Percentiles rank a stretch among this genome's conserved stretches.
These are phyloP conservation scores for Cabera pusaria DNA, from an alignment of 2,888 invertebrate species.

Conservation along the genomic window DNA sequence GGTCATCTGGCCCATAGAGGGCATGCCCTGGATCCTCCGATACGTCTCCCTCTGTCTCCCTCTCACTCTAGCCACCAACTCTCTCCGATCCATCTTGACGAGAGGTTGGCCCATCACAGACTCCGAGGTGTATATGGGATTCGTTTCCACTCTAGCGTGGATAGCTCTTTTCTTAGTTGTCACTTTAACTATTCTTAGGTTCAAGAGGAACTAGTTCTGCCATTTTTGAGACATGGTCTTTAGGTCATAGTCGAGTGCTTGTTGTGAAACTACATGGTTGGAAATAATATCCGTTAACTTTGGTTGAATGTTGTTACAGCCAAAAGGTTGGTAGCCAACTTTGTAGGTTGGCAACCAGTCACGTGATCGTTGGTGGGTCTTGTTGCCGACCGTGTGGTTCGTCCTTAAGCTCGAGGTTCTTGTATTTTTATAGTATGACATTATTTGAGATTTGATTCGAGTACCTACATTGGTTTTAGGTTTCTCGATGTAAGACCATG, in stretches of 20 bases:
- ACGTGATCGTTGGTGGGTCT: too few species aligned
- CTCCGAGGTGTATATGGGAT: conserved; percentile 93
- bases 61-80: conserved; percentile 95
- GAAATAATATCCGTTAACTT: too few species aligned
- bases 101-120: conserved; percentile 93
- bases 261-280: too few species aligned
- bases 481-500: background rate
- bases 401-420: too few species aligned
- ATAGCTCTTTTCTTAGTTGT: conserved; percentile 91
- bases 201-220: conserved; percentile 87
- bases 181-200: conserved; percentile 90
- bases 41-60: conserved; percentile 94
- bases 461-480: background rate
- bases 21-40: conserved; percentile 93
- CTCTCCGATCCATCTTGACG: conserved; percentile 93
- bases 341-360: too few species aligned
- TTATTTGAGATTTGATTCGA: conserved; percentile 1
- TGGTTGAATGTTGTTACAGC: too few species aligned
- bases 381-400: too few species aligned
- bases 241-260: background rate
- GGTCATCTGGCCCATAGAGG: conserved; percentile 98
- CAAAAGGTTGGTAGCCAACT: too few species aligned
- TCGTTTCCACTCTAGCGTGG: conserved; percentile 93
- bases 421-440: background rate
- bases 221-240: conserved; percentile 25